Conservation (phyloP, 2,797 vertebrate species). For the Dermochelys coriacea region DNA sequence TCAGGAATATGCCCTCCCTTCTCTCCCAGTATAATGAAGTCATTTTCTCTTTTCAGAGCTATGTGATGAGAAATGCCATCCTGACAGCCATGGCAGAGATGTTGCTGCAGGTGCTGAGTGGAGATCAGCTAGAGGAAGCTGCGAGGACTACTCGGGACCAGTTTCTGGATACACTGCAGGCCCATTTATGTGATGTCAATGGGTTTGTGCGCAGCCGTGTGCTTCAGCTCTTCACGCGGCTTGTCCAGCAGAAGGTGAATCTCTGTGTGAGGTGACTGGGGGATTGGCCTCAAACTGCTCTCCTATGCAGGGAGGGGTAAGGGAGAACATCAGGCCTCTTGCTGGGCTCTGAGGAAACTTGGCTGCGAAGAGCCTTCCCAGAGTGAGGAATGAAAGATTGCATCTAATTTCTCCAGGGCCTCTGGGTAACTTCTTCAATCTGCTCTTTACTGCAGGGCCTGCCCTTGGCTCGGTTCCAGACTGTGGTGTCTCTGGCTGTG, state of each 20-base stretch:
- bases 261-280: background rate
- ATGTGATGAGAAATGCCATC: slow-evolving; percentile 91
- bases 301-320: background rate
- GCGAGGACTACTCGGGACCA: slow-evolving; percentile 89
- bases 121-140: slow-evolving; percentile 88
- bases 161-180: slow-evolving; percentile 92
- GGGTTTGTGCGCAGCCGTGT: slow-evolving; percentile 91
- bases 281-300: rapidly evolving
- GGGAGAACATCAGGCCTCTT: background rate
- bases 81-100: slow-evolving; percentile 92
- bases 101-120: slow-evolving; percentile 89
- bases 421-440: background rate
- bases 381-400: background rate
- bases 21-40: background rate
- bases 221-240: slow-evolving; percentile 90
- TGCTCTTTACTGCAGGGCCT: slow-evolving; percentile 82
- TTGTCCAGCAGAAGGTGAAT: slow-evolving; percentile 92
- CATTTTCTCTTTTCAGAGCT: slow-evolving; percentile 81
- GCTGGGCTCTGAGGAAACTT: background rate
- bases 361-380: background rate
- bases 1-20: background rate
- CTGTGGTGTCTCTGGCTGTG: slow-evolving; percentile 90
- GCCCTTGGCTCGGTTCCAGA: slow-evolving; percentile 90
- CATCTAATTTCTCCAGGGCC: background rate
- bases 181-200: slow-evolving; percentile 89